These are phyloP conservation scores for Paratilapia polleni DNA, from an alignment of 2,113 vertebrate genomes.

Conservation along the genomic window DNA sequence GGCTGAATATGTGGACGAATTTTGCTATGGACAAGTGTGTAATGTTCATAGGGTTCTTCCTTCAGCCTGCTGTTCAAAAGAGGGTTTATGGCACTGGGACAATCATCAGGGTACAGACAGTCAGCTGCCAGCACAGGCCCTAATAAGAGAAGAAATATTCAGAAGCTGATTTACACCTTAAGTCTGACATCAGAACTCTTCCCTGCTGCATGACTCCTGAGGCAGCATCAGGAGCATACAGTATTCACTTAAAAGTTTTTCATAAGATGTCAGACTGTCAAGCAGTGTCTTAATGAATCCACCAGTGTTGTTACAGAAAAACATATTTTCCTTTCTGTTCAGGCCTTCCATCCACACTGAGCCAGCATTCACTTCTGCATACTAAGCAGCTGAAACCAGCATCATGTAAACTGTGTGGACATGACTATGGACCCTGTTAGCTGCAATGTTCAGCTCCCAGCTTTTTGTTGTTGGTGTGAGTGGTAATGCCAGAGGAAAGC, in stretches of 20 bases:
- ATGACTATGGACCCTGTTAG: background rate
- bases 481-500: background rate
- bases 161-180: background rate
- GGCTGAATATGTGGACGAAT: slow-evolving; percentile 36
- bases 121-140: slow-evolving; percentile 49
- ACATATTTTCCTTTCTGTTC: background rate
- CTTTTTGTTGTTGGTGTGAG: background rate
- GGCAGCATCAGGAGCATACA: background rate
- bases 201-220: background rate
- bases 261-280: background rate
- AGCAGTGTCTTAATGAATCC: background rate
- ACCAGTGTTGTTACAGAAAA: background rate
- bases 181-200: background rate
- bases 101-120: slow-evolving; percentile 75
- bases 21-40: slow-evolving; percentile 62
- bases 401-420: background rate
- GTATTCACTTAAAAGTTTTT: background rate
- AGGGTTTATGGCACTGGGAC: slow-evolving; percentile 70
- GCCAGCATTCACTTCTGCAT: background rate
- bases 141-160: slow-evolving; percentile 19
- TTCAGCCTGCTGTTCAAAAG: slow-evolving; percentile 78
- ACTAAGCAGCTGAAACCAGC: background rate
- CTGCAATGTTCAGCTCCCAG: background rate
- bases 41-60: slow-evolving; percentile 77
- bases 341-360: background rate